These are phyloP conservation scores for Lamellibrachia luymesi DNA, from an alignment of 1,140 invertebrate genomes.

Conservation along the genomic window DNA sequence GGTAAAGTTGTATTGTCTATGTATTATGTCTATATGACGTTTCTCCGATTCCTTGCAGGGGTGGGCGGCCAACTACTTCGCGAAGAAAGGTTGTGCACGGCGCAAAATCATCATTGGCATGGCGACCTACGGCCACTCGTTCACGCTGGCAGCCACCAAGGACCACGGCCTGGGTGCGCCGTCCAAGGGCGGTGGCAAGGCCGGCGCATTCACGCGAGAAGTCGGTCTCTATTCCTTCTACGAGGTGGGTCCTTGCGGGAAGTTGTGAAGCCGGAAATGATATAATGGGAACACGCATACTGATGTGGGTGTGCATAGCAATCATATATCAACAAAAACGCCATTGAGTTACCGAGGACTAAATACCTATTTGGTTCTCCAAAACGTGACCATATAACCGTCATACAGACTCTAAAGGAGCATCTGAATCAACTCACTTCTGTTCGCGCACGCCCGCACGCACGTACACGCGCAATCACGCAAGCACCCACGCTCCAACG, in stretches of 20 bases:
- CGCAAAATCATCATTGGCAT: constrained; percentile 82
- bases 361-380: too few relatives aligned
- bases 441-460: not conserved
- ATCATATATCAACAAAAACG: not conserved
- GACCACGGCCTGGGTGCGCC: constrained; percentile 82
- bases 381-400: not conserved
- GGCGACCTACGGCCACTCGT: constrained; percentile 86
- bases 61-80: constrained; percentile 64
- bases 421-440: not conserved
- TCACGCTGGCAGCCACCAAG: constrained; percentile 69
- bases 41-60: constrained; percentile 32
- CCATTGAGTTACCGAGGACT: too few relatives aligned
- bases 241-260: constrained; percentile 63
- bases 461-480: not conserved
- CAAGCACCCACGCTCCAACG: not conserved
- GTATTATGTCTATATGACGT: not conserved
- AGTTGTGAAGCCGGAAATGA: constrained; percentile 27
- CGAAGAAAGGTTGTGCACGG: constrained; percentile 71
- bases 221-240: constrained; percentile 89
- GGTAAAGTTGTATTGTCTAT: not conserved
- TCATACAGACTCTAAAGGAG: not conserved
- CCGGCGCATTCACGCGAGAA: constrained; percentile 82
- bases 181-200: constrained; percentile 69
- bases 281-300: not conserved
- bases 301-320: not conserved